These are phyloP conservation scores for Limnephilus rhombicus DNA, from an alignment of 2,888 invertebrate genomes.

Conservation along the genomic window DNA sequence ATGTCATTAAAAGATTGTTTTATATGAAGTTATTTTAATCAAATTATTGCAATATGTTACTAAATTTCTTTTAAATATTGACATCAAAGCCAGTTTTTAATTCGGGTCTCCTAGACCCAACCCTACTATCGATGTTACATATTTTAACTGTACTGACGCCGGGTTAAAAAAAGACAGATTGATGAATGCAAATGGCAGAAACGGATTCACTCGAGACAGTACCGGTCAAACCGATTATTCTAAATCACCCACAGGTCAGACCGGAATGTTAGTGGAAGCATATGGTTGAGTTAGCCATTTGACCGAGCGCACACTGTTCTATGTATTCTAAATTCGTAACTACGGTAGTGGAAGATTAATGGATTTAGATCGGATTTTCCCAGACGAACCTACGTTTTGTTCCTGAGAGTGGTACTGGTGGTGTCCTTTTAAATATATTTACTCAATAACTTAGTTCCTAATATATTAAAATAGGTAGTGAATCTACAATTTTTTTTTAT, in stretches of 20 bases:
- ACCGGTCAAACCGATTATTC: neutral
- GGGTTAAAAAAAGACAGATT: neutral
- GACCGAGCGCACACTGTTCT: neutral
- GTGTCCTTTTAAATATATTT: no score
- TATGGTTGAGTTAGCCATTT: neutral
- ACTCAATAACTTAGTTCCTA: no score
- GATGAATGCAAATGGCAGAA: neutral
- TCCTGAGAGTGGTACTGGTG: neutral
- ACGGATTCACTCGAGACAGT: neutral
- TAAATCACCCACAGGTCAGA: neutral
- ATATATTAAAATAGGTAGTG: no score
- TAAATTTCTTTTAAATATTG: no score
- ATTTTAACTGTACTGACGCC: no score
- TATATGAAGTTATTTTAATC: no score
- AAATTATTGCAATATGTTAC: no score
- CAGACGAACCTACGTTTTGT: neutral
- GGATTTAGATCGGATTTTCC: neutral
- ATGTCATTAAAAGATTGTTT: no score
- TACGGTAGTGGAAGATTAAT: neutral
- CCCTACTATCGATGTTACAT: no score
- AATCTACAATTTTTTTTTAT: no score
- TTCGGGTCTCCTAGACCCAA: no score
- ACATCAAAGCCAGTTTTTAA: no score
- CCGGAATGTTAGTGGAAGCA: neutral
- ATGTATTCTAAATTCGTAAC: neutral